Base-by-base conservation (phyloP, 1,140 invertebrate species). In the Forficula auricularia region DNA sequence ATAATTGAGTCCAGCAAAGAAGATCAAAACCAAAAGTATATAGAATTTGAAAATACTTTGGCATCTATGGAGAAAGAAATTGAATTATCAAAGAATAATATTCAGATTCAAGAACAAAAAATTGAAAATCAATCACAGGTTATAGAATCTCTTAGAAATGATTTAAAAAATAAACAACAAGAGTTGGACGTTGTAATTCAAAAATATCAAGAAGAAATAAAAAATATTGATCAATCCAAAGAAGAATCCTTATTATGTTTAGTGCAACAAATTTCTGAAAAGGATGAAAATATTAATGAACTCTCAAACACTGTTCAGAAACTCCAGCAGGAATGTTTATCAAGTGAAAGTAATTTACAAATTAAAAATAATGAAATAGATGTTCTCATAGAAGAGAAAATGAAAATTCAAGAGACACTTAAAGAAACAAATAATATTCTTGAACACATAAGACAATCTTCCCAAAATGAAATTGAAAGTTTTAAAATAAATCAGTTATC, bases 151-250 rank as follows among this genome's bases (percentile, higher is more conserved):
- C 4, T 27, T 36, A 55, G 60, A 48, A 58, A 50, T 37, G 64
- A 70, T 51, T 45, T 68, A 32, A 55, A 59, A 40, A 57, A 66
- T 38, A 68, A 63, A 49, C 61, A 64, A 39, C 56, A 60, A 44
- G 59, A 67, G 42, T 36, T 68, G 8, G 54, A 51, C 9, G 56
- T 48, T 43, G 51, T 65, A 19, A 55, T 59, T 46, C 46, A 51
- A 19, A 56, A 63, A 41, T 56, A 60, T 27, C 50, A 46, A 9
- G 62, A 65, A 31, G 55, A 61, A 12, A 58, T 68, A 27, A 54
- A 56, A 45, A 55, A 67, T 49, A 48, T 64, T 31, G 60, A 63
- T 20, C 54, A 62, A 46, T 47, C 64, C 47, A 56, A 65, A 14
- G 55, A 59, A 41, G 43, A 57, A 43, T 57, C 61, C 43, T 41